Evolutionary conservation across 2,888 invertebrate species (phyloP).

Genomic region (Germaria angustata): DNA sequence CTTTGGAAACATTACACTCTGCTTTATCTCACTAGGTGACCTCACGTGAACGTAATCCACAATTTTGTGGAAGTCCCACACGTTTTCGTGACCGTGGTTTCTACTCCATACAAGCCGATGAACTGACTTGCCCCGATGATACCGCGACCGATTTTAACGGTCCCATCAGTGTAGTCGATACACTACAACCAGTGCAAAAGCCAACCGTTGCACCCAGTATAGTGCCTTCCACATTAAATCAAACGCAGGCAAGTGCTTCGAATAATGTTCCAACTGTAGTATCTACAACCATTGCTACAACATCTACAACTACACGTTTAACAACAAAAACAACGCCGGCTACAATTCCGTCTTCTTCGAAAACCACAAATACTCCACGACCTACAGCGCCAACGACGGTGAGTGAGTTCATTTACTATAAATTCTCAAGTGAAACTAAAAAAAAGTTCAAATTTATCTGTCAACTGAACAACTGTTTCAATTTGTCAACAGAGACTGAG

Average conservation of each 20-base stretch:
- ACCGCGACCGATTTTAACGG: slow-evolving; percentile 81
- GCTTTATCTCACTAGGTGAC: slow-evolving; percentile 82
- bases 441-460: slow-evolving; percentile 16
- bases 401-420: slow-evolving; percentile 48
- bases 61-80: slow-evolving; percentile 93
- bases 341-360: slow-evolving; percentile 43
- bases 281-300: slow-evolving; percentile 72
- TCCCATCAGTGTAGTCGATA: slow-evolving; percentile 79
- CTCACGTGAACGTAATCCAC: slow-evolving; percentile 93
- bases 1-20: background rate
- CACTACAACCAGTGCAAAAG: slow-evolving; percentile 73
- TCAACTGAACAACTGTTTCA: slow-evolving; percentile 17
- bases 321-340: slow-evolving; percentile 65
- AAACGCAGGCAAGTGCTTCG: slow-evolving; percentile 59
- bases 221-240: slow-evolving; percentile 69
- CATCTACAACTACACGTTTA: slow-evolving; percentile 71
- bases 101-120: slow-evolving; percentile 91
- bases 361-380: slow-evolving; percentile 45
- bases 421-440: background rate
- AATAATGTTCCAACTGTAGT: slow-evolving; percentile 57
- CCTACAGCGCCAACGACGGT: slow-evolving; percentile 47
- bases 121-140: slow-evolving; percentile 83
- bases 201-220: slow-evolving; percentile 77
- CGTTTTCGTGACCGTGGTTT: slow-evolving; percentile 90
- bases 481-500: slow-evolving; percentile 27